Evolutionary conservation across 2,113 vertebrate genomes (phyloP).

Genomic region (Phasianus colchicus): DNA sequence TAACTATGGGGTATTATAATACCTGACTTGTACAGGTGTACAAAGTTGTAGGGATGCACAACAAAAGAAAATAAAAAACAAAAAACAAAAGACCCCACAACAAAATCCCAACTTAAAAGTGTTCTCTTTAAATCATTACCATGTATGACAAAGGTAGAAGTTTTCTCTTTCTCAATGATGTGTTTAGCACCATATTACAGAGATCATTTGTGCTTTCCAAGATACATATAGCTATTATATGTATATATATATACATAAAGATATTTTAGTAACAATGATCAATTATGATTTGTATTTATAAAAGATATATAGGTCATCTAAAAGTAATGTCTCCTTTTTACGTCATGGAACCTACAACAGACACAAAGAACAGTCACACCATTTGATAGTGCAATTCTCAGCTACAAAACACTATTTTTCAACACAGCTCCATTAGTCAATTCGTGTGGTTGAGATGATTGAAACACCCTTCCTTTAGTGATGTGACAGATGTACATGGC

Average conservation of each 20-base stretch:
- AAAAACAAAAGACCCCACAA: background rate
- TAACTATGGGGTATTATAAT: background rate
- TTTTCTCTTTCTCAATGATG: background rate
- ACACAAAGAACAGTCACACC: too few species aligned
- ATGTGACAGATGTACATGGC: too few species aligned
- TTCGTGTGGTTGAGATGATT: too few species aligned
- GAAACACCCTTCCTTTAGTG: too few species aligned
- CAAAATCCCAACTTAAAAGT: background rate
- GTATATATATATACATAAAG: too few species aligned
- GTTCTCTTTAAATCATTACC: background rate
- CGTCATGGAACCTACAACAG: too few species aligned
- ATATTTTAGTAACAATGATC: background rate
- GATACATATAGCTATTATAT: background rate
- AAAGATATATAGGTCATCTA: background rate
- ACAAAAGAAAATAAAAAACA: background rate
- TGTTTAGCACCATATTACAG: background rate
- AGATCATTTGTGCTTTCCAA: background rate
- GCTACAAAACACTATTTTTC: too few species aligned
- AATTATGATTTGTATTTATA: background rate
- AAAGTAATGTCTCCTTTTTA: too few species aligned
- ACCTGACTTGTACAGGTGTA: background rate
- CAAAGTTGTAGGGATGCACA: background rate
- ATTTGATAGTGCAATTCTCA: too few species aligned
- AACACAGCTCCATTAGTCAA: too few species aligned
- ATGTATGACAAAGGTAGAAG: background rate